Conservation (phyloP, 2,113 vertebrate genomes). For the Aleadryas rufinucha region DNA sequence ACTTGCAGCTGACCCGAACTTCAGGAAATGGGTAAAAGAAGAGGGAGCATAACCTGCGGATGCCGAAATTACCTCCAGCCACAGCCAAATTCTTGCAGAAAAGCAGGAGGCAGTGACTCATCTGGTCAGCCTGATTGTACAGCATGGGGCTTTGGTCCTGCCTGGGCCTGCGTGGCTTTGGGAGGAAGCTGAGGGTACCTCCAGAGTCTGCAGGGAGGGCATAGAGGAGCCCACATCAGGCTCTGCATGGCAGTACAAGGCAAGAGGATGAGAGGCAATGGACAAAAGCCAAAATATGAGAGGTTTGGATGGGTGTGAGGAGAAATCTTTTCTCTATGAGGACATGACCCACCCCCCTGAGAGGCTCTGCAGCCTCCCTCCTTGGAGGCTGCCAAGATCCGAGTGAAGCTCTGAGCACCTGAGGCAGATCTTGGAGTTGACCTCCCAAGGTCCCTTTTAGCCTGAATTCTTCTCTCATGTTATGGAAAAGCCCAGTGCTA, state of each 20-base stretch:
- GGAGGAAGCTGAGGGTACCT: not conserved
- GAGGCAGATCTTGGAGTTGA: not conserved
- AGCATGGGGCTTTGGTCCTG: not conserved
- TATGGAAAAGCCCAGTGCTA: not conserved
- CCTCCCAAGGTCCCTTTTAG: not conserved
- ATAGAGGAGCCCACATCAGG: not conserved
- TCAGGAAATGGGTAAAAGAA: not conserved
- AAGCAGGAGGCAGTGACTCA: not conserved
- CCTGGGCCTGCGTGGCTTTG: accelerated
- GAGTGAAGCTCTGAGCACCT: not conserved
- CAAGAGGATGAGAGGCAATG: not conserved
- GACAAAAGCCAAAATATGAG: not conserved
- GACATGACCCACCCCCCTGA: not conserved
- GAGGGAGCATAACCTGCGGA: not conserved
- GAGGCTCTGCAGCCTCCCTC: not conserved
- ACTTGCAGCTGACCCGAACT: not conserved
- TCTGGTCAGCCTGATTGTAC: not conserved
- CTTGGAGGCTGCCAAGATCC: not conserved
- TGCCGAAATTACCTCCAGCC: not conserved
- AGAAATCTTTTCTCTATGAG: not conserved
- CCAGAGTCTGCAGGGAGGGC: not conserved
- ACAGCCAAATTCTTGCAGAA: not conserved
- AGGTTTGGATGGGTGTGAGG: accelerated
- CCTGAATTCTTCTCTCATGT: not conserved
- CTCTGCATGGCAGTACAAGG: accelerated